Evolutionary conservation across 1,140 invertebrate genomes (phyloP).

Genomic region (Wiebesia pumilae): DNA sequence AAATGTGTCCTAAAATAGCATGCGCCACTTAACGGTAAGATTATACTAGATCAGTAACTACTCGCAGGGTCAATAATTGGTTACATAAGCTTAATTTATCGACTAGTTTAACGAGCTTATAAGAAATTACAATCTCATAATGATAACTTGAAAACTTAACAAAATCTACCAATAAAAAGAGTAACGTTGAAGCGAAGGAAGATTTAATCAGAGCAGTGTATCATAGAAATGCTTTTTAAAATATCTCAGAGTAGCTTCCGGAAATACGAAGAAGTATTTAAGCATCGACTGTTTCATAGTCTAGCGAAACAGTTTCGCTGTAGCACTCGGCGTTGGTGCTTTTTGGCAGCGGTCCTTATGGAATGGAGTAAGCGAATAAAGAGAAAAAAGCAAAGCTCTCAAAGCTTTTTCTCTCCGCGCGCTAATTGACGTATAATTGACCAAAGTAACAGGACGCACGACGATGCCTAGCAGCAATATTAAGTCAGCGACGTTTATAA

Average conservation of each 20-base stretch:
- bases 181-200: not conserved
- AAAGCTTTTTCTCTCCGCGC: slow-evolving; percentile 20
- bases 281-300: not conserved
- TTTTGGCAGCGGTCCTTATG: not conserved
- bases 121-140: not conserved
- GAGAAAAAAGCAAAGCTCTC: not conserved
- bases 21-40: not conserved
- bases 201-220: not conserved
- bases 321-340: too few species aligned
- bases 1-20: not conserved
- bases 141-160: not conserved
- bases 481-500: slow-evolving; percentile 33
- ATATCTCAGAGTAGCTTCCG: not conserved
- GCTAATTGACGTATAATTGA: slow-evolving; percentile 44
- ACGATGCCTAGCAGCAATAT: slow-evolving; percentile 36
- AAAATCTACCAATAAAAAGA: too few species aligned
- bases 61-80: not conserved
- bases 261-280: not conserved
- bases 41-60: not conserved
- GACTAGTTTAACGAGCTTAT: not conserved
- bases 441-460: slow-evolving; percentile 34
- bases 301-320: not conserved
- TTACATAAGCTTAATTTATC: not conserved
- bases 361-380: not conserved
- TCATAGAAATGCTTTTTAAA: not conserved